Evolutionary conservation across 1,140 invertebrate genomes (phyloP).

Genomic region (Drosophila lini): DNA sequence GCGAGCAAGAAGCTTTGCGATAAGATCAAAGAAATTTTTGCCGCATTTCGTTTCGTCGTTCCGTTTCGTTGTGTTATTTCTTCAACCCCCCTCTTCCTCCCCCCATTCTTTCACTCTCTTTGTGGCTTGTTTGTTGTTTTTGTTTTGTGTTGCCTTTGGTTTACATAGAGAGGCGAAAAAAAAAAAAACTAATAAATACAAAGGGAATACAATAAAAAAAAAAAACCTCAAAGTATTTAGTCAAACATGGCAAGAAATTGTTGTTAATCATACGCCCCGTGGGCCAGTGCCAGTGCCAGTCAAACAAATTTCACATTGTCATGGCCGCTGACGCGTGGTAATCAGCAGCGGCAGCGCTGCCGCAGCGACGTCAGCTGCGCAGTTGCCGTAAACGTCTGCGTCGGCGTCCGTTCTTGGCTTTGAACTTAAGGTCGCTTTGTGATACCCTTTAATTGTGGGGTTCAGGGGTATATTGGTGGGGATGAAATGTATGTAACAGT

Average conservation of each 20-base stretch:
- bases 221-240: conserved; percentile 62
- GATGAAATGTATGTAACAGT: background rate
- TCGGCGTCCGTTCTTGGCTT: conserved; percentile 66
- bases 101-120: conserved; percentile 2
- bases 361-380: conserved; percentile 1
- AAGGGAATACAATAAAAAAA: conserved; percentile 4
- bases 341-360: conserved; percentile 49
- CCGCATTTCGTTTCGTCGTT: conserved; percentile 76
- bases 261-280: conserved; percentile 75
- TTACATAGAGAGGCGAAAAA: conserved; percentile 30
- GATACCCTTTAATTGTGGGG: background rate
- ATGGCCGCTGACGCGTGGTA: conserved; percentile 74
- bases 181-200: conserved; percentile 3
- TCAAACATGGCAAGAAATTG: conserved; percentile 68
- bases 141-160: conserved; percentile 35
- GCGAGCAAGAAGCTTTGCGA: conserved; percentile 84
- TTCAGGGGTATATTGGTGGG: background rate
- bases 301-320: conserved; percentile 74
- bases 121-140: conserved; percentile 31
- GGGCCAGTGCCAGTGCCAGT: conserved; percentile 49
- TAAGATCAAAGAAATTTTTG: conserved; percentile 84
- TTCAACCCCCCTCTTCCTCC: conserved; percentile 21
- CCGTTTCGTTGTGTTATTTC: conserved; percentile 46
- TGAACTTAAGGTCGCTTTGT: conserved; percentile 70
- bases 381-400: conserved; percentile 11